Evolutionary conservation across 2,888 invertebrate genomes (phyloP).

Genomic region (Diloba caeruleocephala): DNA sequence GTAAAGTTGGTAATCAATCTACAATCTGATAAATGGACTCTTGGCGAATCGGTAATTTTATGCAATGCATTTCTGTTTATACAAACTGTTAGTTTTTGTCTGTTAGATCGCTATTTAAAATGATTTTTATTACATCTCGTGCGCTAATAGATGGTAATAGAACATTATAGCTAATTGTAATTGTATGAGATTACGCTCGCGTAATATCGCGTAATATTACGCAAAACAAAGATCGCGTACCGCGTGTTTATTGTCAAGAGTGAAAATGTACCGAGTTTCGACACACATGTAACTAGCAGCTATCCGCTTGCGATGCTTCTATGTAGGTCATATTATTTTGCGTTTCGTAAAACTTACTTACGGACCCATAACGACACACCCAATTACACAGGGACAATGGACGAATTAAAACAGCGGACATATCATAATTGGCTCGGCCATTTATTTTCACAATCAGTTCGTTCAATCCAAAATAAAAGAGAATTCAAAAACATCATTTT

Average conservation of each 20-base stretch:
- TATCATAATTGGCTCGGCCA: conserved; percentile 54
- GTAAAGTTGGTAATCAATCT: conserved; percentile 37
- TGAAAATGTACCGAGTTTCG: conserved; percentile 73
- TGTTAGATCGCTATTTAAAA: conserved; percentile 24
- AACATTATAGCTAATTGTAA: conserved; percentile 45
- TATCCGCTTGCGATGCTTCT: conserved; percentile 73
- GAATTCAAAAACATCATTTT: conserved; percentile 49
- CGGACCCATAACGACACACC: conserved; percentile 67
- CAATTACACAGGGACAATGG: conserved; percentile 63
- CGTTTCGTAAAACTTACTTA: conserved; percentile 79
- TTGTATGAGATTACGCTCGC: conserved; percentile 52
- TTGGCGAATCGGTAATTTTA: conserved; percentile 39
- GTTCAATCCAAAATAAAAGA: conserved; percentile 50
- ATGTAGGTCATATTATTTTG: conserved; percentile 83
- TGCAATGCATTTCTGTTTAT: conserved; percentile 35
- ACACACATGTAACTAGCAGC: conserved; percentile 64
- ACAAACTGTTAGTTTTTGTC: conserved; percentile 21
- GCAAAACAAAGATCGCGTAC: conserved; percentile 75
- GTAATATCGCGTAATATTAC: conserved; percentile 62
- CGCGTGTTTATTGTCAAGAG: conserved; percentile 79
- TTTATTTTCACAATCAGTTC: conserved; percentile 65
- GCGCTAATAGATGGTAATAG: conserved; percentile 38
- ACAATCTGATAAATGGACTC: conserved; percentile 43
- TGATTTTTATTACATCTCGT: conserved; percentile 5
- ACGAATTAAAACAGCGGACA: conserved; percentile 63